Evolutionary conservation across 2,888 invertebrate genomes (phyloP), one percentile per base, ranked within the genome.

Genomic region (Latheticus oryzae): DNA sequence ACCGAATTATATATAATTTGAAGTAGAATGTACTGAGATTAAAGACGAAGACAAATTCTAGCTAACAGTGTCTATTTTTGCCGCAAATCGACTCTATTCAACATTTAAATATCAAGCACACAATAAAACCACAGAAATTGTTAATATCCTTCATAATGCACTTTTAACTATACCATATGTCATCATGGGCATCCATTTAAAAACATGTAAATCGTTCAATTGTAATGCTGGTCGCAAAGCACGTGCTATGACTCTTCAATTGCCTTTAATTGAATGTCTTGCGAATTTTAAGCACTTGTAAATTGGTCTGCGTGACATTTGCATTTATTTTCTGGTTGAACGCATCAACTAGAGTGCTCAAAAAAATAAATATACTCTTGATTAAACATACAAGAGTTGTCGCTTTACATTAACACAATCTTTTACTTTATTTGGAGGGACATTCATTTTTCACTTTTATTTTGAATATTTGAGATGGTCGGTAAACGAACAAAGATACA

Each of bases 141-240:
- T n/a, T n/a, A n/a, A n/a, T n/a, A n/a, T n/a, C n/a, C n/a, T n/a
- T n/a, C n/a, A n/a, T n/a, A n/a, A n/a, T n/a, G n/a, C 21, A 19
- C 5, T 19, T 5, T 19, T 19, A 19, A 19, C 3, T 19, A 19
- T 19, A n/a, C 9, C n/a, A 24, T 8, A 24, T 24, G n/a, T n/a
- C n/a, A n/a, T n/a, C n/a, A 5, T 24, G 24, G 2, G 1, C 9
- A 11, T 9, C 26, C 19, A 52, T 52, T 52, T 24, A 52, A 52
- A n/a, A 52, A 23, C 33, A 42, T 42, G 52, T 52, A 52, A 52
- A 52, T 52, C 42, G 52, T 42, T 40, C 35, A 52, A 52, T 52
- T 33, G 21, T 42, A 32, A 33, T 52, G 42, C 42, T 40, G 23
- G 42, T 28, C 30, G 19, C 24, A 24, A n/a, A 42, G 32, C 52